These are phyloP conservation scores for Hypocryptadius cinnamomeus DNA, from an alignment of 2,113 vertebrate genomes.

Conservation along the genomic window DNA sequence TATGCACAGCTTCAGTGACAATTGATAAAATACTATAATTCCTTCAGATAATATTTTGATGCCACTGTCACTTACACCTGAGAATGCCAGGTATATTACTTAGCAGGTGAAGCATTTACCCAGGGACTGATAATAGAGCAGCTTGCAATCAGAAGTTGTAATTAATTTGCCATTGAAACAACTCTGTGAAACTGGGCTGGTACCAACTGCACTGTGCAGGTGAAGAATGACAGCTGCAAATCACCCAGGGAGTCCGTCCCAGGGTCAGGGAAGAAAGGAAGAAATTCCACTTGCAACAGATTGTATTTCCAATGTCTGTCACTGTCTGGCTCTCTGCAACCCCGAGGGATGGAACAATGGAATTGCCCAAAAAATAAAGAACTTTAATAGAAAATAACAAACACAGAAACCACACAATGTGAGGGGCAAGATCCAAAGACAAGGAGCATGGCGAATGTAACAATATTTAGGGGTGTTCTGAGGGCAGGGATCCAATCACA, in stretches of 20 bases:
- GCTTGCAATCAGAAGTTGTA: not conserved
- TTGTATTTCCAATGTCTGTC: not conserved
- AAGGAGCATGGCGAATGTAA: not conserved
- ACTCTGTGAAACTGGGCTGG: not conserved
- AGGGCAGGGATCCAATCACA: not conserved
- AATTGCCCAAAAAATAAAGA: not conserved
- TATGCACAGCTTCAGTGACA: not conserved
- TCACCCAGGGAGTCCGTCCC: not conserved
- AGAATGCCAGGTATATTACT: not conserved
- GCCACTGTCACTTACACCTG: not conserved
- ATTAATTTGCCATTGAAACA: not conserved
- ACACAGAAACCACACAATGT: not conserved
- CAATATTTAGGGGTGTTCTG: not conserved
- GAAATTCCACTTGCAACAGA: not conserved
- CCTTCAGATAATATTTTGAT: not conserved
- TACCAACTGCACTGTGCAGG: not conserved
- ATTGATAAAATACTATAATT: not conserved
- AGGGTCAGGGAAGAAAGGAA: not conserved
- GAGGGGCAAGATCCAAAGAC: not conserved
- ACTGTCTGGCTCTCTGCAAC: not conserved
- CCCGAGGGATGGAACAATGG: not conserved
- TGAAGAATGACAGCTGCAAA: not conserved
- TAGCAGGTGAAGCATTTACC: not conserved
- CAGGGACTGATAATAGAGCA: not conserved
- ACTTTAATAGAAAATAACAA: not conserved